phyloP scores from a whole-genome alignment of 2,888 invertebrate genomes.

The Busseola fusca region DNA sequence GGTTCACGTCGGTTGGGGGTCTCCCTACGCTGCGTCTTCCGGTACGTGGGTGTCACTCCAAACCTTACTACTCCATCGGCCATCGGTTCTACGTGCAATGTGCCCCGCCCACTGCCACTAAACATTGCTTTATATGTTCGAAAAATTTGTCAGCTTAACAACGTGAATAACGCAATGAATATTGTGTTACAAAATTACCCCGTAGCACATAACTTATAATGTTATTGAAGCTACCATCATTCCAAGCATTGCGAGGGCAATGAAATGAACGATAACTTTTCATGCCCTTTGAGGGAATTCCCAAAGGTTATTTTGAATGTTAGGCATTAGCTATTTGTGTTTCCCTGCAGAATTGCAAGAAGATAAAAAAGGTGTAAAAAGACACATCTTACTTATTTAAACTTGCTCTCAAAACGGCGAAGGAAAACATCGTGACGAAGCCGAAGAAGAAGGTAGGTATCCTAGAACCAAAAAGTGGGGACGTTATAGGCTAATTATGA shows the following conservation, averaged over 20 bases:
- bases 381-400: not conserved
- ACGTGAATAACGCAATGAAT: not conserved
- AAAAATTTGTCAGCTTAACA: not conserved
- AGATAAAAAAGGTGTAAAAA: not conserved
- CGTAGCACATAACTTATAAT: not conserved
- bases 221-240: not conserved
- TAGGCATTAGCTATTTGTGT: conserved; percentile 10
- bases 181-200: not conserved
- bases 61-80: too few species aligned
- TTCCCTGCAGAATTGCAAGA: not conserved
- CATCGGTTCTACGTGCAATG: too few species aligned
- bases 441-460: too few species aligned
- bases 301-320: conserved; percentile 39
- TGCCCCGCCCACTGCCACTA: too few species aligned
- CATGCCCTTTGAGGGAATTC: conserved; percentile 27
- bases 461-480: not conserved
- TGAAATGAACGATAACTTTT: conserved; percentile 32
- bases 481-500: not conserved
- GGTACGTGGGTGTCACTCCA: too few species aligned
- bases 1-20: too few species aligned
- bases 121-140: not conserved
- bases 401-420: too few species aligned
- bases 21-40: too few species aligned
- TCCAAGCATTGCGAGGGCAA: conserved; percentile 12
- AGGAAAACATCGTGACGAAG: too few species aligned